Evolutionary conservation across 30 jellyfish, hydroid and myxozoan genomes (phyloP).

Genomic region (Cassiopea andromeda): DNA sequence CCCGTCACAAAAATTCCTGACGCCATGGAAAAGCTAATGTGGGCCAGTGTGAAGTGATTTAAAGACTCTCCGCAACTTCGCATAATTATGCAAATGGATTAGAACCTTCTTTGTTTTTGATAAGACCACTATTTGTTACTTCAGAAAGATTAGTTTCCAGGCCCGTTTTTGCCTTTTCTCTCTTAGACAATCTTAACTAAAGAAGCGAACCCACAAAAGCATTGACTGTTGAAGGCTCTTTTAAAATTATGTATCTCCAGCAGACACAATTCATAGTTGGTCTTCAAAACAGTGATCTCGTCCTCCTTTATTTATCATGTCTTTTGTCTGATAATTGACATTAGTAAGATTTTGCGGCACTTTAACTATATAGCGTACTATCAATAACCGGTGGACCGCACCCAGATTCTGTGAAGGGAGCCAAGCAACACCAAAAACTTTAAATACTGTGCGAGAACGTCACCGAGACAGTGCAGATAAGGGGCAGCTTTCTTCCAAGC

Average conservation of each 20-base stretch:
- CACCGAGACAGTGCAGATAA: not conserved
- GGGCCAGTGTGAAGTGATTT: too few species aligned
- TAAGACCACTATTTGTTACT: not conserved
- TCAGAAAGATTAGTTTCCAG: not conserved
- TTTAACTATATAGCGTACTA: not conserved
- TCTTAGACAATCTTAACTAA: not conserved
- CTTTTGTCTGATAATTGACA: constrained; percentile 6
- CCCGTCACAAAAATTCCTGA: too few species aligned
- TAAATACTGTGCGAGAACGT: not conserved
- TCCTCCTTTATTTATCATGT: not conserved
- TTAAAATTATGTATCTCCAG: not conserved
- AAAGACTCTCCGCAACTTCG: too few species aligned
- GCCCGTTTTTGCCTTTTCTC: not conserved
- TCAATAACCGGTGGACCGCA: too few species aligned
- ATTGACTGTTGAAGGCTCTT: not conserved
- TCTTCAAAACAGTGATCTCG: not conserved
- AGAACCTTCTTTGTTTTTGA: not conserved
- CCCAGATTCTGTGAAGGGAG: not conserved
- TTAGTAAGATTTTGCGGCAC: not conserved
- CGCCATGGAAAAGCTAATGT: too few species aligned
- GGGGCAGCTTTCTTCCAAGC: not conserved
- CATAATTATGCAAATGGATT: not conserved
- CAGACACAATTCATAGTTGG: not conserved
- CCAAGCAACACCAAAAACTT: not conserved
- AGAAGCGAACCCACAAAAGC: not conserved